These are phyloP conservation scores for Hemicentrotus pulcherrimus DNA, from an alignment of 35 echinoderm and acorn worm genomes.

Conservation along the genomic window DNA sequence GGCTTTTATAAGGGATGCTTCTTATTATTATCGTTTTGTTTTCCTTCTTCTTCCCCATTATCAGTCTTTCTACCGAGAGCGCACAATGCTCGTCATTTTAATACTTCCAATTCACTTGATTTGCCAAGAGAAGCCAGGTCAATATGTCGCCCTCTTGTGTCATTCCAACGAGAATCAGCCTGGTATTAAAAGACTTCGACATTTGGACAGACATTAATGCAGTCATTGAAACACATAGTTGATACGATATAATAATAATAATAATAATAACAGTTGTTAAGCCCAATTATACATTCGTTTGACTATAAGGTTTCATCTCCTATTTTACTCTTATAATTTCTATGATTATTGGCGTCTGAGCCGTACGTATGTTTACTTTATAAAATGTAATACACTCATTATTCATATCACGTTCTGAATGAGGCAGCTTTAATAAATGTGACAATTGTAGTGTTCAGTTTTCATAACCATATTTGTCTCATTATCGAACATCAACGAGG, in stretches of 20 bases:
- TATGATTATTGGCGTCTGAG: not conserved
- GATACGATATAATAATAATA: not conserved
- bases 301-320: not conserved
- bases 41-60: no score
- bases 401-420: not conserved
- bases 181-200: not conserved
- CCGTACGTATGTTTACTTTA: not conserved
- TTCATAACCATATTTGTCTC: not conserved
- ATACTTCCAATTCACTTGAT: not conserved
- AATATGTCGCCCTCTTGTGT: not conserved
- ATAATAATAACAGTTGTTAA: not conserved
- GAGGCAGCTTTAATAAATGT: not conserved
- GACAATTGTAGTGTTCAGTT: not conserved
- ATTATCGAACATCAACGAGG: not conserved
- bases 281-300: not conserved
- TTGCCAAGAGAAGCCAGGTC: not conserved
- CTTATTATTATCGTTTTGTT: no score
- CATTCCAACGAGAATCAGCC: not conserved
- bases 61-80: no score
- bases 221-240: not conserved
- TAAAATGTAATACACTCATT: not conserved
- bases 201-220: not conserved
- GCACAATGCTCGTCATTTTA: not conserved
- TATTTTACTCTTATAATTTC: not conserved
- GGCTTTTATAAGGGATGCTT: no score